These are phyloP conservation scores for Paracanthobrama guichenoti DNA, from an alignment of 2,113 vertebrate species.

Conservation along the genomic window DNA sequence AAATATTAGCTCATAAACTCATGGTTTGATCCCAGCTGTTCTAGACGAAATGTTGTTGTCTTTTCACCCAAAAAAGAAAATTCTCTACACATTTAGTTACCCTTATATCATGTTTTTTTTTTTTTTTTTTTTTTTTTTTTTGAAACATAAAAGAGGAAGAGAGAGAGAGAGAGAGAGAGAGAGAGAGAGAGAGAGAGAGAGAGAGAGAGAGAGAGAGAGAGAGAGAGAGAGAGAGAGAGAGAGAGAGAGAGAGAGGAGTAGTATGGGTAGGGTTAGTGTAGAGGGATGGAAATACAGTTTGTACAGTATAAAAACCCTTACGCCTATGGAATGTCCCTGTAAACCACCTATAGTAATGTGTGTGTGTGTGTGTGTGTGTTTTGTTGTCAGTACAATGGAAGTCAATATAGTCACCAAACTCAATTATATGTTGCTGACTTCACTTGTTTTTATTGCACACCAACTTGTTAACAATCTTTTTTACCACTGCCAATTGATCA, in stretches of 20 bases:
- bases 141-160: background rate
- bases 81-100: background rate
- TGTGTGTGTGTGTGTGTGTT: no score
- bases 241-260: no score
- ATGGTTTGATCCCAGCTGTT: background rate
- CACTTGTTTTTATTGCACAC: background rate
- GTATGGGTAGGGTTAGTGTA: no score
- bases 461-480: background rate
- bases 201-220: no score
- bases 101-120: background rate
- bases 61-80: background rate
- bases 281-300: no score
- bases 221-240: no score
- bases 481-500: background rate
- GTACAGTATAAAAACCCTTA: no score
- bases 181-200: no score
- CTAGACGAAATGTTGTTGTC: background rate
- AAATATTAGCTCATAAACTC: conserved; percentile 2
- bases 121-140: no score
- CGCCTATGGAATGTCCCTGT: no score
- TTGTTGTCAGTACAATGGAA: background rate
- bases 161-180: no score
- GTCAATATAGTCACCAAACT: background rate
- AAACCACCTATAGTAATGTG: background rate
- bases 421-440: background rate